These are phyloP conservation scores for Saccostrea cuccullata DNA, from an alignment of 1,140 invertebrate species.

Conservation along the genomic window DNA sequence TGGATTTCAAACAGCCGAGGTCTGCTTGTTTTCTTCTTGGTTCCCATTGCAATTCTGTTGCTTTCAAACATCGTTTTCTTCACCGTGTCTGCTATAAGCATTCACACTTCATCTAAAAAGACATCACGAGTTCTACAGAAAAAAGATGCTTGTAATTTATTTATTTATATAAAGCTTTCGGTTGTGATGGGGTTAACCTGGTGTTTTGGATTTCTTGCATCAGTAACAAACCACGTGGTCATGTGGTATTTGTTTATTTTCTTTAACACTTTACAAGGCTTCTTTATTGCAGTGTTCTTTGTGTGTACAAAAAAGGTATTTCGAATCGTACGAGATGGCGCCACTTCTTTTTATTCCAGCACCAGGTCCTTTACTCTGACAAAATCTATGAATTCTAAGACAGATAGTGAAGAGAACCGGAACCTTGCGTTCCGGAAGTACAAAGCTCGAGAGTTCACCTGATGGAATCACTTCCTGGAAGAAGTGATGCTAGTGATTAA, in stretches of 20 bases:
- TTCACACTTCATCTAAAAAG: constrained; percentile 55
- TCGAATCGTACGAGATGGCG: constrained; percentile 25
- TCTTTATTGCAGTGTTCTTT: constrained; percentile 64
- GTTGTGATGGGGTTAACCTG: constrained; percentile 81
- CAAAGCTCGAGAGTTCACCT: background rate
- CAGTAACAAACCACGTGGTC: constrained; percentile 59
- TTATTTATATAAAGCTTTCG: constrained; percentile 80
- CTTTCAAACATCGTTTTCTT: constrained; percentile 81
- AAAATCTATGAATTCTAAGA: background rate
- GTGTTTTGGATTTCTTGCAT: constrained; percentile 79
- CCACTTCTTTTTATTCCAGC: constrained; percentile 23
- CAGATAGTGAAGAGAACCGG: background rate
- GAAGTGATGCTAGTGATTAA: too few species aligned
- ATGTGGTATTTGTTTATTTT: constrained; percentile 77
- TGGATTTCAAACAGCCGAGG: constrained; percentile 76
- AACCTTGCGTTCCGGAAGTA: background rate
- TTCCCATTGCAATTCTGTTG: constrained; percentile 80
- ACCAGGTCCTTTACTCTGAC: background rate
- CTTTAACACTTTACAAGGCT: constrained; percentile 78
- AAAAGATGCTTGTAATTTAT: constrained; percentile 63
- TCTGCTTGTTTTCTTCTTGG: constrained; percentile 81
- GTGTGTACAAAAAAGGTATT: constrained; percentile 50
- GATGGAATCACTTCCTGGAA: too few species aligned
- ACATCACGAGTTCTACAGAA: constrained; percentile 56
- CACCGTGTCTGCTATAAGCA: constrained; percentile 74